Percentiles rank a stretch among this genome's conserved stretches.
Evolutionary conservation across 2,113 vertebrate species (phyloP).

Genomic region (Leptodactylus fuscus): DNA sequence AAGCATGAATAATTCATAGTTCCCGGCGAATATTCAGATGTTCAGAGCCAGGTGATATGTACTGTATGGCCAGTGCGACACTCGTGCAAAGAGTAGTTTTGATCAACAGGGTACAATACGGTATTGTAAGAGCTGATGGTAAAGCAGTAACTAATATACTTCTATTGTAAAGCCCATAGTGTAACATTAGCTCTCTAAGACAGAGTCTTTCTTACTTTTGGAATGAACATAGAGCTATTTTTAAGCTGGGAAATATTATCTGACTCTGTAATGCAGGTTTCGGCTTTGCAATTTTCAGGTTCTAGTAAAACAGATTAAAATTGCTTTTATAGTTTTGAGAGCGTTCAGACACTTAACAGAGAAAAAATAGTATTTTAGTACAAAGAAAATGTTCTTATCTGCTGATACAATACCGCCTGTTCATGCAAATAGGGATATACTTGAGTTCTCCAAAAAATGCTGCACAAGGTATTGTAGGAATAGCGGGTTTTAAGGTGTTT

Average conservation of each 20-base stretch:
- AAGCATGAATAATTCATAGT: constrained; percentile 55
- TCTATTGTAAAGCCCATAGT: background rate
- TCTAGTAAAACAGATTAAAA: constrained; percentile 52
- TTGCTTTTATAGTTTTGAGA: constrained; percentile 38
- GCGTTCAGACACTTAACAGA: constrained; percentile 39
- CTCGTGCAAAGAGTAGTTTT: constrained; percentile 37
- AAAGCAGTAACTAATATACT: constrained; percentile 12
- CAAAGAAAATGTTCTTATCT: constrained; percentile 38
- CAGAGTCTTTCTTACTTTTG: constrained; percentile 2
- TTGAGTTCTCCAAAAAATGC: background rate
- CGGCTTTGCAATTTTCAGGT: constrained; percentile 13
- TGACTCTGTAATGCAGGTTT: constrained; percentile 20
- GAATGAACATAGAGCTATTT: constrained; percentile 16
- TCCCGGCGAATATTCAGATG: constrained; percentile 46
- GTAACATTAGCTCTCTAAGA: constrained; percentile 10
- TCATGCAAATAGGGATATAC: constrained; percentile 25
- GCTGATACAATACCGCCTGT: constrained; percentile 3
- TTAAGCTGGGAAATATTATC: constrained; percentile 46
- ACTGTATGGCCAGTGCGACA: constrained; percentile 4
- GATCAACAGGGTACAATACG: constrained; percentile 48
- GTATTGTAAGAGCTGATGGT: constrained; percentile 40
- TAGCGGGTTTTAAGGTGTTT: no score
- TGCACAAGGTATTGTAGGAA: background rate
- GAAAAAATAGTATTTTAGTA: constrained; percentile 35
- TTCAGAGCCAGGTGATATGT: constrained; percentile 10